phyloP scores from a whole-genome alignment of 1,140 invertebrate genomes.

The Aleiodes sp. region DNA sequence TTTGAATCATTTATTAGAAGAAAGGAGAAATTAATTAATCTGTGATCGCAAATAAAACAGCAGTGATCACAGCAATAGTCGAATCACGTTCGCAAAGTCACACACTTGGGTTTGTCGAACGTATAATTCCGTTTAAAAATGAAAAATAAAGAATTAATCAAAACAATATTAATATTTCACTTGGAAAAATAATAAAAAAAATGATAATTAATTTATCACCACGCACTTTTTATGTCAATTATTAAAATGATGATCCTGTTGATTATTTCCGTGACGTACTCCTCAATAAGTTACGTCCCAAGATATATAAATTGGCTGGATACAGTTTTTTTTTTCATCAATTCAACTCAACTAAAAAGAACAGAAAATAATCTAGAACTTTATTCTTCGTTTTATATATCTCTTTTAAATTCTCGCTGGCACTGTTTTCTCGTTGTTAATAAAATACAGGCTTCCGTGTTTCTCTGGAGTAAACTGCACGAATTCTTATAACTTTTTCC shows the following conservation, averaged over 20 bases:
- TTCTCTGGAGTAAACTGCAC: background rate
- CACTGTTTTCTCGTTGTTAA: slow-evolving; percentile 11
- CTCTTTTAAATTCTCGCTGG: background rate
- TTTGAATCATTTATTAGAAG: background rate
- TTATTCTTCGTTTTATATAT: background rate
- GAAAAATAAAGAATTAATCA: background rate
- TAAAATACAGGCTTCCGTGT: background rate
- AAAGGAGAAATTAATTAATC: slow-evolving; percentile 4
- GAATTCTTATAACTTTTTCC: background rate
- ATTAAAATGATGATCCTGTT: slow-evolving; percentile 7
- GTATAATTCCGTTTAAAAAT: background rate
- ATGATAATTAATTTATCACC: background rate
- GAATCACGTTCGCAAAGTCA: slow-evolving; percentile 21
- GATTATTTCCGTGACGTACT: background rate
- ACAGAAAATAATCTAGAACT: background rate
- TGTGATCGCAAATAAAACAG: background rate
- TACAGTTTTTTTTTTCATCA: background rate
- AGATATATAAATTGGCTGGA: too few species aligned
- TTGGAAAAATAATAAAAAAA: background rate
- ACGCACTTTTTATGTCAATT: slow-evolving; percentile 2
- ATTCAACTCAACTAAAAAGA: background rate
- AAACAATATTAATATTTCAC: background rate
- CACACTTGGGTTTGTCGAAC: slow-evolving; percentile 21
- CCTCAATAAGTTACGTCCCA: too few species aligned
- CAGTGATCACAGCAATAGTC: slow-evolving; percentile 8